These are phyloP conservation scores for Strix aluco DNA, from an alignment of 2,113 vertebrate species.

Conservation along the genomic window DNA sequence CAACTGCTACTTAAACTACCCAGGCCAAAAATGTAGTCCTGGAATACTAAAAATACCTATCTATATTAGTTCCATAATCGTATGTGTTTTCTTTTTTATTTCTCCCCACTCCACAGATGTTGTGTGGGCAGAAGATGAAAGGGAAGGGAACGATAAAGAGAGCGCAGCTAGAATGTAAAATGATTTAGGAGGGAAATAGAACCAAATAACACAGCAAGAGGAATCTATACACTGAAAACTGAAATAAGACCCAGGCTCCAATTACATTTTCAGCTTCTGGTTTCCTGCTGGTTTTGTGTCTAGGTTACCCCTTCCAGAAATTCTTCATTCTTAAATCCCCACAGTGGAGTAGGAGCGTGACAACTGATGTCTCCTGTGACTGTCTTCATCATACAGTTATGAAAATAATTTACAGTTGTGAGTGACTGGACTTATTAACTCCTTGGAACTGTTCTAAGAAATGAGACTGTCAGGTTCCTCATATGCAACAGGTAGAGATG, in stretches of 20 bases:
- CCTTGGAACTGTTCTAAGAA: neutral
- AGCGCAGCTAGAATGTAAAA: fast-evolving
- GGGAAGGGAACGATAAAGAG: neutral
- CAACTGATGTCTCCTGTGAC: neutral
- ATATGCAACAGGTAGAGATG: slow-evolving; percentile 5
- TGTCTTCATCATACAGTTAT: neutral
- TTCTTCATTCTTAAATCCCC: neutral
- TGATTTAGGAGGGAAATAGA: neutral
- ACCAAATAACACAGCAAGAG: neutral
- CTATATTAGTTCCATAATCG: neutral
- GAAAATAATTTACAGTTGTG: neutral
- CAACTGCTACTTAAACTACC: neutral
- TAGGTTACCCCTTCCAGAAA: neutral
- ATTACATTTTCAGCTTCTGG: neutral
- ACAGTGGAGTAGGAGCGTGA: neutral
- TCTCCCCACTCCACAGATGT: no score
- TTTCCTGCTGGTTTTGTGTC: neutral
- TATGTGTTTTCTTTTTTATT: neutral
- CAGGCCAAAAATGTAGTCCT: neutral
- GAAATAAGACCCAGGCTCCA: neutral
- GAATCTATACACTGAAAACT: neutral
- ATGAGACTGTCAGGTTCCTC: neutral
- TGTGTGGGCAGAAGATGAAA: neutral
- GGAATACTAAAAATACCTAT: neutral
- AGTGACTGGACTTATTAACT: neutral